Conservation (phyloP, 2,797 vertebrate species). For the Brachymystax lenok region DNA sequence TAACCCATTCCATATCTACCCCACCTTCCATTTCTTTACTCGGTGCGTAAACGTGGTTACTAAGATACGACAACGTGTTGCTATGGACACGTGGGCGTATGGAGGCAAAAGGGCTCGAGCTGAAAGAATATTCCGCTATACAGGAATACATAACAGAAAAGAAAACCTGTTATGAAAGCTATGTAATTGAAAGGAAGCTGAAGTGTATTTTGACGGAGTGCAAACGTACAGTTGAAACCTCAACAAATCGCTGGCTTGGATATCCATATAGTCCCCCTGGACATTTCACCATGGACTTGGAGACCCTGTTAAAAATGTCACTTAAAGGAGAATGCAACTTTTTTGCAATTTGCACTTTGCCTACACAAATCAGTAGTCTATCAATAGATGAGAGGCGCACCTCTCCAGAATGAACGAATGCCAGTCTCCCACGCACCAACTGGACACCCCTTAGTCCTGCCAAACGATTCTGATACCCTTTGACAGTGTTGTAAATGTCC, state of each 20-base stretch:
- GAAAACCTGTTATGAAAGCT: slow-evolving; percentile 1
- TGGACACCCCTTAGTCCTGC: not conserved
- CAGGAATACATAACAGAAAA: not conserved
- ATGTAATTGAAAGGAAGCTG: slow-evolving; percentile 1
- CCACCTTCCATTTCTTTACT: slow-evolving; percentile 15
- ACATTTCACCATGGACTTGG: not conserved
- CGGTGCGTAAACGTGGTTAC: slow-evolving; percentile 16
- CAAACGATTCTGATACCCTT: not conserved
- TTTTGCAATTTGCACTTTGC: not conserved
- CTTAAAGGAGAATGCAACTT: not conserved
- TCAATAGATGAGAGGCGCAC: not conserved
- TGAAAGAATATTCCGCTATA: not conserved
- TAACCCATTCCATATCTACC: not conserved
- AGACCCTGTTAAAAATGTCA: not conserved
- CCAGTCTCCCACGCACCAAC: not conserved
- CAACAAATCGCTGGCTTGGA: not conserved
- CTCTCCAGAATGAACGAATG: not conserved
- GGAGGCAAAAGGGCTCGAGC: not conserved
- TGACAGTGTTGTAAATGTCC: not conserved
- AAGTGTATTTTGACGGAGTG: not conserved
- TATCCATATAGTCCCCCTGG: not conserved
- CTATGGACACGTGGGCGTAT: slow-evolving; percentile 10
- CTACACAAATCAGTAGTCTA: not conserved
- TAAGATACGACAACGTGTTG: slow-evolving; percentile 14
- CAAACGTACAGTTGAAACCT: not conserved